phyloP scores from a whole-genome alignment of 2,113 vertebrate species.

The Ellobius talpinus region DNA sequence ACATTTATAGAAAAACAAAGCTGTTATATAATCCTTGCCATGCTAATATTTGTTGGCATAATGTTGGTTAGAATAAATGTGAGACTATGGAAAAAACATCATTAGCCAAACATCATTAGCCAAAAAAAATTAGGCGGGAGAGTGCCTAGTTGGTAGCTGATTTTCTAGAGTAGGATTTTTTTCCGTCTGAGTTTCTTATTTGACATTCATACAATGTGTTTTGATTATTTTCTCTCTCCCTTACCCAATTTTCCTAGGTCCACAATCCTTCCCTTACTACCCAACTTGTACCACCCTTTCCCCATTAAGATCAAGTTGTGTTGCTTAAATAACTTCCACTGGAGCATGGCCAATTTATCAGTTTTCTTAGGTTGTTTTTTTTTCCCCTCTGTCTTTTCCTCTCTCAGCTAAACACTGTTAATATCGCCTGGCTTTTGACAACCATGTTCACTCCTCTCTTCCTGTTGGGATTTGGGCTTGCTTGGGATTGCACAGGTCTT shows the following conservation, averaged over 20 bases:
- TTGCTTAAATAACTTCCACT: neutral
- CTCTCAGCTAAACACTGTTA: neutral
- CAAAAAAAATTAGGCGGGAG: neutral
- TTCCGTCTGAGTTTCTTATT: neutral
- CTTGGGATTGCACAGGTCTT: neutral
- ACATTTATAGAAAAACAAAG: neutral
- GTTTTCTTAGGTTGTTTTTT: neutral
- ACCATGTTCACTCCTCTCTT: neutral
- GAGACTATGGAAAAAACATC: neutral
- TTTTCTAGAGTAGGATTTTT: neutral
- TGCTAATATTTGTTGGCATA: neutral
- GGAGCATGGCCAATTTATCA: neutral
- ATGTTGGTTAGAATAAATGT: neutral
- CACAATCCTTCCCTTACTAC: neutral
- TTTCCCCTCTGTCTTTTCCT: no score
- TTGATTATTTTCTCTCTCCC: neutral
- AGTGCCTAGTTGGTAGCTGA: neutral
- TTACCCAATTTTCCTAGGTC: neutral
- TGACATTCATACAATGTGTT: neutral
- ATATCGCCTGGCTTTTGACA: neutral
- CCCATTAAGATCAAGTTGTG: neutral
- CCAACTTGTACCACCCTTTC: neutral
- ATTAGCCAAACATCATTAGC: neutral
- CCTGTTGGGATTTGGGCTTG: neutral
- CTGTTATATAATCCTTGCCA: conserved; percentile 20